A percentile compares a stretch with the other conserved stretches of the same genome.
These are phyloP conservation scores for Macrophya annulata DNA, from an alignment of 2,888 invertebrate species.

Conservation along the genomic window DNA sequence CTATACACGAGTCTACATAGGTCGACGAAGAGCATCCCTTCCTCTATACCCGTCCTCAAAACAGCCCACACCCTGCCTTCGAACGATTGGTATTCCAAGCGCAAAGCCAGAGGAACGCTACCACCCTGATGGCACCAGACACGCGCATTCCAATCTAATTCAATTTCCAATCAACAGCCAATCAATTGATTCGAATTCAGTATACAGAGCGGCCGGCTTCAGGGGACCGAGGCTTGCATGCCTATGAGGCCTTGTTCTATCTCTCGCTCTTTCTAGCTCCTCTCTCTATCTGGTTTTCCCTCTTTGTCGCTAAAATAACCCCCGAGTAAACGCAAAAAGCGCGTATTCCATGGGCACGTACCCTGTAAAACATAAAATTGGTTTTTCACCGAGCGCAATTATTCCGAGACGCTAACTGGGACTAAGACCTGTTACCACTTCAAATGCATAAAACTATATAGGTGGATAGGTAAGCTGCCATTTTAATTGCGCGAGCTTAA, in stretches of 20 bases:
- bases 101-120: constrained; percentile 70
- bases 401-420: constrained; percentile 61
- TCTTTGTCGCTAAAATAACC: constrained; percentile 7
- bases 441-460: constrained; percentile 18
- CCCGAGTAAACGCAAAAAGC: constrained; percentile 27
- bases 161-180: constrained; percentile 83
- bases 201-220: constrained; percentile 75
- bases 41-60: constrained; percentile 21
- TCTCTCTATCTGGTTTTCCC: constrained; percentile 17
- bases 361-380: constrained; percentile 70
- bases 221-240: constrained; percentile 73
- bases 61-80: constrained; percentile 57
- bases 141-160: constrained; percentile 82
- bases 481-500: constrained; percentile 66
- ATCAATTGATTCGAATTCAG: constrained; percentile 82
- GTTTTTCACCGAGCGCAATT: constrained; percentile 68
- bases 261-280: constrained; percentile 40
- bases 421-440: constrained; percentile 59
- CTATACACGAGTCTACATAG: constrained; percentile 24
- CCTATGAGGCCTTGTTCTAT: constrained; percentile 69
- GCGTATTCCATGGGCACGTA: constrained; percentile 64
- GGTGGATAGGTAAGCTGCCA: constrained; percentile 59
- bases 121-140: constrained; percentile 68
- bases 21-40: constrained; percentile 33
- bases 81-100: constrained; percentile 75